Evolutionary conservation across 2,797 vertebrate genomes (phyloP).

Genomic region (Tokudaia tokunoshimensis): DNA sequence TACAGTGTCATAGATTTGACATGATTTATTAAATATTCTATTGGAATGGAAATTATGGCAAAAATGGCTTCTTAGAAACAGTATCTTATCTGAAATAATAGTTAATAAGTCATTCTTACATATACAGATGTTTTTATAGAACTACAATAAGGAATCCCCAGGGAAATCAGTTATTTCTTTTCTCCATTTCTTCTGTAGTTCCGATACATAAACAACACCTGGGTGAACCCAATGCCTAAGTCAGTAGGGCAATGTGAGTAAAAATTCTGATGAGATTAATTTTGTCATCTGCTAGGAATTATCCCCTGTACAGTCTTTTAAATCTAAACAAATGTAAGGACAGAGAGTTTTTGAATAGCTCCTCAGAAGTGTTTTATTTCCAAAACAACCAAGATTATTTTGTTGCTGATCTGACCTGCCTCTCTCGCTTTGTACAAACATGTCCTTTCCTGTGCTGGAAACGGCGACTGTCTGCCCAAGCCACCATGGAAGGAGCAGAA

Average conservation of each 20-base stretch:
- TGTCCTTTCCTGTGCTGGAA: not conserved
- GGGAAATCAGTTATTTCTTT: not conserved
- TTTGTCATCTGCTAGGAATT: not conserved
- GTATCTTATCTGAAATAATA: not conserved
- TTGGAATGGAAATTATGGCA: not conserved
- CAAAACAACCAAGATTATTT: not conserved
- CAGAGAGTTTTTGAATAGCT: not conserved
- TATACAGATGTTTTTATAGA: conserved; percentile 6
- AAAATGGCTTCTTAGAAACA: conserved; percentile 55
- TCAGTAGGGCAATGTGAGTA: conserved; percentile 17
- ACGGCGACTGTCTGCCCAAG: not conserved
- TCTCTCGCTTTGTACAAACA: not conserved
- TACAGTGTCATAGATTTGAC: not conserved
- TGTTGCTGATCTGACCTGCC: not conserved
- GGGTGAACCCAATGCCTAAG: conserved; percentile 18
- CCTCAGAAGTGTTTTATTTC: conserved; percentile 30
- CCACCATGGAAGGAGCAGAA: not conserved
- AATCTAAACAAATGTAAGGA: not conserved
- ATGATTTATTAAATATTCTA: conserved; percentile 37
- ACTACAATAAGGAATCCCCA: not conserved
- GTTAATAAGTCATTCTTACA: not conserved
- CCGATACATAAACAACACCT: not conserved
- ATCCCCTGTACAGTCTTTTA: not conserved
- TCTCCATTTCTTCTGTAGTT: conserved; percentile 16
- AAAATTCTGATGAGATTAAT: conserved; percentile 47